Base-by-base conservation (phyloP, 2,113 vertebrate genomes). In the Leptobrachium leishanense region DNA sequence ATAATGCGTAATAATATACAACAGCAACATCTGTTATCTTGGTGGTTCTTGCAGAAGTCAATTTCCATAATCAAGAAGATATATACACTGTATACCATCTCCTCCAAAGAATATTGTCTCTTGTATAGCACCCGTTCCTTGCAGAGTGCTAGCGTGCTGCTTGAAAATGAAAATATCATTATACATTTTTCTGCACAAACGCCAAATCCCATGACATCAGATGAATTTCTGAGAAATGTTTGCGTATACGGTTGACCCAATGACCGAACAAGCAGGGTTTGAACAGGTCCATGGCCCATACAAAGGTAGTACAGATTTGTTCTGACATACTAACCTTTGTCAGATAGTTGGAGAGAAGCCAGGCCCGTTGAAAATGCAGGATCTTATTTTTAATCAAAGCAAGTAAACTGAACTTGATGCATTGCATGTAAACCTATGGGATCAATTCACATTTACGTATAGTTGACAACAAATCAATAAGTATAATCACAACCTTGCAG, bases 121-220 rank as follows among this genome's bases (percentile, higher is more conserved):
- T 8, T 5, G 46, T 5, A 8, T 8, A 50, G 15, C 31, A 64
- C 5, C 62, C 6, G 7, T 39, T 39, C n/a, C 20, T 64, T 39
- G 6, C 4, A 64, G 31, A 39, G 10, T 31, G 8, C 4, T 50
- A 50, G 39, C n/a, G 6, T 39, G 44, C 44, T 75, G 39, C 62
- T 66, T 2, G 15, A 67, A 66, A 68, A 46, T 9, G 50, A 46
- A 46, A 6, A 50, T 46, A 43, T 69, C 68, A 68, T 66, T 75
- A 75, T 54, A 54, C 50, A 40, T 66, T 15, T 50, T 53, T 3
- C 62, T 50, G 10, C 40, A 59, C n/a, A 4, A 7, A 20, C 7
- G 3, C 5, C 20, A 53, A 53, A 44, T 50, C n/a, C 65, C 46
- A 9, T 6, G 5, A n/a, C 13, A 12, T 66, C 46, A n/a, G 11